Base-by-base conservation (phyloP, 2,113 vertebrate species). In the Clarias batrachus region DNA sequence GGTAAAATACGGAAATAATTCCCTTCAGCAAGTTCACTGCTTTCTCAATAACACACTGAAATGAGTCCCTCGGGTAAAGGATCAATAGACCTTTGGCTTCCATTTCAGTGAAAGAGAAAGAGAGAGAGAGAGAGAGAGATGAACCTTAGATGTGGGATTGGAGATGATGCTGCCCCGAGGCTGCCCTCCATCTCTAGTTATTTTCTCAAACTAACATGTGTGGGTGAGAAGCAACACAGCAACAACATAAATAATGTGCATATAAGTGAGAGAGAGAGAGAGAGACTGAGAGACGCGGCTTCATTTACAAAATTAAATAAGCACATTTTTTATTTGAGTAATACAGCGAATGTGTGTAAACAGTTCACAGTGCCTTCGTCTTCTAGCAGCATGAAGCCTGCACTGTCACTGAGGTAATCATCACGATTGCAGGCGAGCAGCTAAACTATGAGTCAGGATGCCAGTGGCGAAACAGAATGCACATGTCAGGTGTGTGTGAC, bases 11-110 rank as follows among this genome's bases (percentile, higher is more conserved):
- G 74, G 30, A 84, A 80, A 57, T 73, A 30, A 25, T 73, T 84
- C 68, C 82, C 82, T 60, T 59, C 73, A 84, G 68, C 82, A 60
- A 71, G 14, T 82, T 81, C 23, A 52, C 70, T 65, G 21, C 33
- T 73, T 80, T 80, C 78, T 74, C 37, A 87, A 62, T 76, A 82
- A 82, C 70, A 16, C 80, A 62, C 60, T 48, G 25, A 81, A 81
- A 30, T 60, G 16, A 48, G 41, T 63, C 66, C 79, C 19, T 74
- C 21, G 21, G 63, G 60, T 71, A 54, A 82, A 21, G 1, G 41
- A 82, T 87, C 79, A 82, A 87, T 87, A 82, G 79, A 82, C 80
- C 85, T 74, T 60, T 65, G 59, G 41, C 57, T 59, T 82, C 37
- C 6, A 37, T 52, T 71, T 62, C 66, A 73, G 25, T 62, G 23